These are phyloP conservation scores for Serinus canaria DNA, from an alignment of 2,113 vertebrate species.

Conservation along the genomic window DNA sequence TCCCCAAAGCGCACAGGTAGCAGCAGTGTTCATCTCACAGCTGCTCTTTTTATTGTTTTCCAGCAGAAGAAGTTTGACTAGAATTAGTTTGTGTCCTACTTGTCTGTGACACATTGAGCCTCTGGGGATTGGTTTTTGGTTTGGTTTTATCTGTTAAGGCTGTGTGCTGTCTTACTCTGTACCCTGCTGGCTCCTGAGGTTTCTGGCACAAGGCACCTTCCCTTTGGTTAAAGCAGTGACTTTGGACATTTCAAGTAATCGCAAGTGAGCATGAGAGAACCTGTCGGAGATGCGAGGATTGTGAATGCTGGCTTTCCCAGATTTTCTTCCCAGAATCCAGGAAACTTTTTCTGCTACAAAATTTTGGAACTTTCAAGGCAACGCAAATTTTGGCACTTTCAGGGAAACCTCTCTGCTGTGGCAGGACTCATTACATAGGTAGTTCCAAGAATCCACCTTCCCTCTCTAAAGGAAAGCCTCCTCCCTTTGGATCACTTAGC, in stretches of 20 bases:
- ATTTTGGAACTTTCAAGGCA: not conserved
- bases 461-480: not conserved
- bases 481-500: not conserved
- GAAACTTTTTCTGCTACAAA: not conserved
- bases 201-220: not conserved
- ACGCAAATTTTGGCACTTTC: not conserved
- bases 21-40: not conserved
- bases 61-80: not conserved
- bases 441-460: not conserved
- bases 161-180: not conserved
- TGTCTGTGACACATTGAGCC: not conserved
- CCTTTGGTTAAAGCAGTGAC: not conserved
- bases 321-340: not conserved
- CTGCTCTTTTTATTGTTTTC: not conserved
- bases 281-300: not conserved
- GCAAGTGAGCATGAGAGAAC: not conserved
- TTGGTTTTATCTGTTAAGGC: not conserved
- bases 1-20: not conserved
- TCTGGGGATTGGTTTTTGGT: not conserved
- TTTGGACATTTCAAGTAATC: not conserved
- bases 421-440: not conserved
- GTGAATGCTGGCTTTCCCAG: not conserved
- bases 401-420: not conserved
- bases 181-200: not conserved
- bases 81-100: not conserved